Evolutionary conservation across 2,888 invertebrate species (phyloP), one percentile per base, ranked within the genome.

Genomic region (Tipula confusa): DNA sequence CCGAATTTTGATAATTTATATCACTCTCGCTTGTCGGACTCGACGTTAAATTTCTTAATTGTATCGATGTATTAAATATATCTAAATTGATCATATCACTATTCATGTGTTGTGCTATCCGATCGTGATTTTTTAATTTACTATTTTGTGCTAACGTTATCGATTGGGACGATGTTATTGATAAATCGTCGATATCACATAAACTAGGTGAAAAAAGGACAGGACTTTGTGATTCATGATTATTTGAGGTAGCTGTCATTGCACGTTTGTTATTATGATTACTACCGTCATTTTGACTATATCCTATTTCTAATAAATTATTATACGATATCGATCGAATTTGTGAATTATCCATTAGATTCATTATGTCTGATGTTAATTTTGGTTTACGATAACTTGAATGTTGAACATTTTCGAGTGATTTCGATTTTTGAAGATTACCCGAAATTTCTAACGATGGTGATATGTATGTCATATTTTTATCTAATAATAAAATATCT

Each of bases 1-100:
- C 93, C 0, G 93, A 93, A 89, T 93, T 91, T 87, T 93, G 93
- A 86, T 93, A 93, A 87, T 93, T 93, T 1, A 93, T 91, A 86
- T 93, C 93, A 86, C 93, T 93, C 87, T 92, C 93, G 85, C 92
- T 92, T 24, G 90, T 89, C n/a, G 89, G 90, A 84, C 90, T 89
- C 0, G 89, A 87, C 24, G 85, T 83, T 38, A 86, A 86, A 83
- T 86, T 85, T 11, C 86, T 85, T 15, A 85, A 84, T 83, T 86
- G 85, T 83, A 86, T 85, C 15, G 85, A 85, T 64, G 85, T 85
- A 79, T 84, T 85, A 82, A 86, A 86, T 83, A 86, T 84, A 84
- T 86, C 86, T 36, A 36, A 38, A 82, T 82, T 82, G 24, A 24
- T 36, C 18, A 38, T 38, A 82, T 82, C 82, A 18, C 18, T 33